Base-by-base conservation (phyloP, 2,113 vertebrate genomes). In the Synchiropus splendidus region DNA sequence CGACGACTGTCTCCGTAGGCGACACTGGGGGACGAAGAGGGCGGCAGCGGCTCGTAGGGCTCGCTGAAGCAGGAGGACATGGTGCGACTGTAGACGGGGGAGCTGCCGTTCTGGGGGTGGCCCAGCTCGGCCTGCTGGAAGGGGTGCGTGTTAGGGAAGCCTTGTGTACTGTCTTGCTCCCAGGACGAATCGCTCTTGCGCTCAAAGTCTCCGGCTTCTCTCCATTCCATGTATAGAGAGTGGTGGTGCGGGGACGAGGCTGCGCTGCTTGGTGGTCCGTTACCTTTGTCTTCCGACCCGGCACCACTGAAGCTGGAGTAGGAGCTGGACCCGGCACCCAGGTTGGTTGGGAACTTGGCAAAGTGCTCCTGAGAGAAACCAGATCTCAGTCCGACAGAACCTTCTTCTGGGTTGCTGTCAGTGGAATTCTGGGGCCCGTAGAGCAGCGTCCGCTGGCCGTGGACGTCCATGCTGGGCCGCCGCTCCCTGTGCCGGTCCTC, bases 241-340 rank as follows among this genome's bases (percentile, higher is more conserved):
- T 88, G 93, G 79, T 97, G 84, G 43, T 16, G 94, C 0, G 93
- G 90, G 13, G 90, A 91, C 3, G 91, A 91, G 10, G 91, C 83
- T 0, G 88, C 87, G 61, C 90, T 86, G 72, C 92, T 89, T 34
- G 88, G 90, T 5, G 87, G 77, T 5, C 76, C 87, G 0, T 87
- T 89, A 45, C 89, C 92, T 81, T 97, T 94, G 74, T 97, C 94
- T 61, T 94, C 92, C 0, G 92, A 94, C 0, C 90, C 90, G 21
- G 83, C 83, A 9, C 65, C 89, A 0, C 91, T 98, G 81, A 97
- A 97, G 78, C 94, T 98, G 31, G 92, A 97, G 67, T 95, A 99
- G 42, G 91, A 91, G 79, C 94, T 97, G 58, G 93, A 95, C 6
- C 89, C 89, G 0, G 86, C 89, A 14, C 88, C 83, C 4, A 94